Percentiles rank a stretch among this genome's conserved stretches.
phyloP scores from a whole-genome alignment of 2,888 invertebrate species.

The Drosophila merina region DNA sequence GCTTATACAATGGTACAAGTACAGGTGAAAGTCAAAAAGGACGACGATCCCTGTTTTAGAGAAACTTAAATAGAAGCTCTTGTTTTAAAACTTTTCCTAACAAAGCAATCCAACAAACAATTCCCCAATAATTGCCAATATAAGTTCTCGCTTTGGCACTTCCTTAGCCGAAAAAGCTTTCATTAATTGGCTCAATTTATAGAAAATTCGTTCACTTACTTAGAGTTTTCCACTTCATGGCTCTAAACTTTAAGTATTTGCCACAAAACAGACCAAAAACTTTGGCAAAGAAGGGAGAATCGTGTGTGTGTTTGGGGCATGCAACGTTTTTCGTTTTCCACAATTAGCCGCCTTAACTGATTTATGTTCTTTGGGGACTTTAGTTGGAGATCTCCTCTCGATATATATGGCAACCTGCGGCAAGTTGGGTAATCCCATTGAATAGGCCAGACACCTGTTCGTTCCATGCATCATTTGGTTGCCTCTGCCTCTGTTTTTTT shows the following conservation, averaged over 20 bases:
- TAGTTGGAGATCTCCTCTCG: constrained; percentile 1
- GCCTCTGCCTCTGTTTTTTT: too few species aligned
- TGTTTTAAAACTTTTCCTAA: background rate
- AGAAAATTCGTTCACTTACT: constrained; percentile 33
- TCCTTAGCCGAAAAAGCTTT: constrained; percentile 2
- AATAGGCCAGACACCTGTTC: constrained; percentile 63
- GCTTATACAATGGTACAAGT: constrained; percentile 48
- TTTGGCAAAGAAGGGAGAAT: constrained; percentile 7
- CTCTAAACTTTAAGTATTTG: constrained; percentile 21
- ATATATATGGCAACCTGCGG: constrained; percentile 25
- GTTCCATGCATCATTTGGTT: constrained; percentile 65
- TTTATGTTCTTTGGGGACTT: constrained; percentile 53
- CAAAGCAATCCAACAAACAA: constrained; percentile 1
- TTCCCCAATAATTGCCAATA: constrained; percentile 9
- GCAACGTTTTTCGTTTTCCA: constrained; percentile 18
- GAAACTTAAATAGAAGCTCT: background rate
- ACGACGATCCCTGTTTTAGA: too few species aligned
- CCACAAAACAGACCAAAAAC: constrained; percentile 14
- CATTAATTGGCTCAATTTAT: constrained; percentile 36
- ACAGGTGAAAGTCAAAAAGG: background rate
- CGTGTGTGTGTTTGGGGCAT: constrained; percentile 19
- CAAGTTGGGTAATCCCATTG: constrained; percentile 42
- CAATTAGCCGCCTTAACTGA: constrained; percentile 41
- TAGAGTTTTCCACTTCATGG: constrained; percentile 18
- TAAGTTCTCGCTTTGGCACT: constrained; percentile 1